A percentile compares a stretch with the other conserved stretches of the same genome.
Evolutionary conservation across 2,888 invertebrate genomes (phyloP).

Genomic region (Erebia palarica): DNA sequence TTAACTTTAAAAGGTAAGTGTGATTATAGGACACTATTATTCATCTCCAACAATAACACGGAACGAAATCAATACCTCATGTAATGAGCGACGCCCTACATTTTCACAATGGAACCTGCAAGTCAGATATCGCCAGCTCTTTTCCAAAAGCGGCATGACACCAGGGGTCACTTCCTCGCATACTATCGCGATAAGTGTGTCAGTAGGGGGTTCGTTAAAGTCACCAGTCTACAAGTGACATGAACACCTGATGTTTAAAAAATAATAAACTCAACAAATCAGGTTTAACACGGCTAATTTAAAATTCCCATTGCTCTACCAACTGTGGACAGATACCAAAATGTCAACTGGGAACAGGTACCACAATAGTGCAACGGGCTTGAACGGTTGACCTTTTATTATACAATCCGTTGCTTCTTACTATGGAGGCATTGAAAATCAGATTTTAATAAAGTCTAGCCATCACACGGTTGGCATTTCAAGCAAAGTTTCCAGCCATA

Average conservation of each 20-base stretch:
- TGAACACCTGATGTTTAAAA: neutral
- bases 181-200: constrained; percentile 10
- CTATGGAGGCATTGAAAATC: no score
- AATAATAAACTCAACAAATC: no score
- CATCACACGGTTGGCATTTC: neutral
- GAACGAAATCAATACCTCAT: constrained; percentile 21
- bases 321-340: no score
- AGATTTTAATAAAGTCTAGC: neutral
- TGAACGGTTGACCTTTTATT: neutral
- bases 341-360: no score
- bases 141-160: constrained; percentile 11
- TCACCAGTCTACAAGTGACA: neutral
- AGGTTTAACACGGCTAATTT: no score
- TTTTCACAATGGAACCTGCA: constrained; percentile 32
- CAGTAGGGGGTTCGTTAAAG: constrained; percentile 10
- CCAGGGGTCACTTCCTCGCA: constrained; percentile 27
- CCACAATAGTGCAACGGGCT: neutral
- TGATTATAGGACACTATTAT: neutral
- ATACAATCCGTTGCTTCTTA: no score
- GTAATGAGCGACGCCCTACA: constrained; percentile 20
- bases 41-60: constrained; percentile 16
- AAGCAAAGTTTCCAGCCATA: constrained; percentile 7
- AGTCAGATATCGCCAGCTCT: constrained; percentile 21
- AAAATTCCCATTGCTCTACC: no score
- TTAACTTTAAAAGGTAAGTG: neutral